Evolutionary conservation across 2,888 invertebrate genomes (phyloP).

Genomic region (Lepetodrilus schrolli): DNA sequence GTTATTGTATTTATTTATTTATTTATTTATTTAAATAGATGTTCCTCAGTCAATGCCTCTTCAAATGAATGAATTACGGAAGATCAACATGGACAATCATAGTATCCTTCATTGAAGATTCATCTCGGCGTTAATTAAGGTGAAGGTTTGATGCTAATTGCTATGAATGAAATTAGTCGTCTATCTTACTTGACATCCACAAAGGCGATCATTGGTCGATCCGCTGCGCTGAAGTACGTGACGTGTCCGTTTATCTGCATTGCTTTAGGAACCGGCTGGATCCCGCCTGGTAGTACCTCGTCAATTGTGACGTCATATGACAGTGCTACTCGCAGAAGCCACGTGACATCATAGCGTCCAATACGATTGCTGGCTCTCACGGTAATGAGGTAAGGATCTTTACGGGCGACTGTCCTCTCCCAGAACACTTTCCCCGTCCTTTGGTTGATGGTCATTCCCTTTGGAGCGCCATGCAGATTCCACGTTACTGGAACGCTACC

Average conservation of each 20-base stretch:
- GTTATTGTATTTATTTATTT: no score
- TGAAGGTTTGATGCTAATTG: no score
- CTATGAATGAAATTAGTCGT: no score
- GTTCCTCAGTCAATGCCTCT: no score
- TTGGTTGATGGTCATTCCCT: constrained; percentile 32
- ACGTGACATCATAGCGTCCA: constrained; percentile 32
- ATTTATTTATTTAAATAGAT: no score
- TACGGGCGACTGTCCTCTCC: constrained; percentile 30
- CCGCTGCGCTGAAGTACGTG: background rate
- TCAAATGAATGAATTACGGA: no score
- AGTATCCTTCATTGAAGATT: no score
- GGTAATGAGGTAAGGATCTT: constrained; percentile 18
- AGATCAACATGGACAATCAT: no score
- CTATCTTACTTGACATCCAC: constrained; percentile 37
- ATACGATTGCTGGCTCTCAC: constrained; percentile 35
- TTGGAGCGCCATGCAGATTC: constrained; percentile 28
- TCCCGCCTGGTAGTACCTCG: constrained; percentile 18
- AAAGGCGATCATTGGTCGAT: constrained; percentile 24
- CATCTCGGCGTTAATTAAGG: no score
- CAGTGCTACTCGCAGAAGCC: constrained; percentile 32
- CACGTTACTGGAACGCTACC: constrained; percentile 37
- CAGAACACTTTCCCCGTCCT: constrained; percentile 33
- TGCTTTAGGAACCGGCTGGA: constrained; percentile 29
- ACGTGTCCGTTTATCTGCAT: constrained; percentile 34
- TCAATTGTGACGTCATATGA: constrained; percentile 36